These are phyloP conservation scores for Nemoura dubitans DNA, from an alignment of 2,888 invertebrate genomes.

Conservation along the genomic window DNA sequence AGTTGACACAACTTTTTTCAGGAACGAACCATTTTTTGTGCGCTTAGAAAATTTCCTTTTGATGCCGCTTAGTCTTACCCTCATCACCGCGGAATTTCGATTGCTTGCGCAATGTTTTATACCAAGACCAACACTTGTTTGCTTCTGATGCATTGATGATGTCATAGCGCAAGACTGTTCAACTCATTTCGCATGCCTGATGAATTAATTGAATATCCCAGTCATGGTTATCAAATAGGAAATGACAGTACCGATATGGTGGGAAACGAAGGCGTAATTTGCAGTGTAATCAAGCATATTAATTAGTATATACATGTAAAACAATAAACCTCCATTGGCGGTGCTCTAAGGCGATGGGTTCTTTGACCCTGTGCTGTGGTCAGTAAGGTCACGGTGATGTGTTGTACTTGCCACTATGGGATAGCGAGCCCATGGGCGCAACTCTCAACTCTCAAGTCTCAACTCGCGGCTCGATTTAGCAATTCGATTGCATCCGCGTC, in stretches of 20 bases:
- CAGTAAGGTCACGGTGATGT: not conserved
- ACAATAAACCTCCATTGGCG: not conserved
- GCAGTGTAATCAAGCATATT: not conserved
- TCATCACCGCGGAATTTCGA: not conserved
- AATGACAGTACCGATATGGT: not conserved
- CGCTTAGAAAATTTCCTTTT: not conserved
- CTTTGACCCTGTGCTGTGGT: not conserved
- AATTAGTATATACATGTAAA: not conserved
- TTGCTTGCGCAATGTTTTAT: not conserved
- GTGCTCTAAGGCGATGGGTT: not conserved
- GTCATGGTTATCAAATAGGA: not conserved
- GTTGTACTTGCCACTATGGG: not conserved
- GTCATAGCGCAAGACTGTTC: not conserved
- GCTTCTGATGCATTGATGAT: not conserved
- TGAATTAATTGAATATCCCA: not conserved
- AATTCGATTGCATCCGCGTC: too few species aligned
- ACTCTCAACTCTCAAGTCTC: too few species aligned
- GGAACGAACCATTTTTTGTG: not conserved
- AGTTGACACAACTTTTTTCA: not conserved
- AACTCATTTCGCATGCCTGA: not conserved
- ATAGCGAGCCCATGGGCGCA: not conserved
- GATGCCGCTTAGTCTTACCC: not conserved
- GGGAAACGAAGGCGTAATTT: not conserved
- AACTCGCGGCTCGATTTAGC: not conserved
- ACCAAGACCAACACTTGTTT: not conserved